Evolutionary conservation across 2,888 invertebrate species (phyloP).

Genomic region (Adelognathus sp.): DNA sequence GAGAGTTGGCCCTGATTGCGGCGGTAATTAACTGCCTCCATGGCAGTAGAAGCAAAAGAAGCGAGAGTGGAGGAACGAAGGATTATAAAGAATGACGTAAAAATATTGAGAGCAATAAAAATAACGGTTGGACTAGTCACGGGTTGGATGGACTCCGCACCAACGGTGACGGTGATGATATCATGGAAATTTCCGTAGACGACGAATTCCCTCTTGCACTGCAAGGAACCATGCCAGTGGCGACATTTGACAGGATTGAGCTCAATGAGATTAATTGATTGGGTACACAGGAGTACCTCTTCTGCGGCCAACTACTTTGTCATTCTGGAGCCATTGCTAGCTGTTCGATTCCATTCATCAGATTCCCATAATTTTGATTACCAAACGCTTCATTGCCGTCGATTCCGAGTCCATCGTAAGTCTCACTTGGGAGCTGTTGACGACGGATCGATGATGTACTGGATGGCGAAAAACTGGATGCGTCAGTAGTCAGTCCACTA

Average conservation of each 20-base stretch:
- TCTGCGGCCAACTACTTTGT: background rate
- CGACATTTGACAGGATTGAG: background rate
- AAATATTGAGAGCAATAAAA: constrained; percentile 16
- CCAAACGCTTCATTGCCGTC: too few species aligned
- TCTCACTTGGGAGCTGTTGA: too few species aligned
- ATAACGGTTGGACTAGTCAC: background rate
- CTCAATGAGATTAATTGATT: background rate
- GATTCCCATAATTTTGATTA: too few species aligned
- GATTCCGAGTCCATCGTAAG: too few species aligned
- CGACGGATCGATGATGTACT: too few species aligned
- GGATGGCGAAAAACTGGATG: too few species aligned
- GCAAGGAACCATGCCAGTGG: background rate
- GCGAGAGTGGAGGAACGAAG: background rate
- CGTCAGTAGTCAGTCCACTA: too few species aligned
- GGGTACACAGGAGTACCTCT: background rate
- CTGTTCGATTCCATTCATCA: background rate
- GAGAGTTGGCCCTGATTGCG: background rate
- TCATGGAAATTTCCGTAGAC: background rate
- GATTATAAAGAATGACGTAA: background rate
- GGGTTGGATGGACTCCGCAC: background rate
- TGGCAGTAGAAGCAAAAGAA: background rate
- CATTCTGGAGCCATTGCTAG: background rate
- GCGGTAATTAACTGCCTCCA: constrained; percentile 17
- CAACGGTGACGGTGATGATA: background rate
- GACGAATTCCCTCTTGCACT: background rate